Conservation (phyloP, 1,140 invertebrate species). For the Melanaphis sacchari region DNA sequence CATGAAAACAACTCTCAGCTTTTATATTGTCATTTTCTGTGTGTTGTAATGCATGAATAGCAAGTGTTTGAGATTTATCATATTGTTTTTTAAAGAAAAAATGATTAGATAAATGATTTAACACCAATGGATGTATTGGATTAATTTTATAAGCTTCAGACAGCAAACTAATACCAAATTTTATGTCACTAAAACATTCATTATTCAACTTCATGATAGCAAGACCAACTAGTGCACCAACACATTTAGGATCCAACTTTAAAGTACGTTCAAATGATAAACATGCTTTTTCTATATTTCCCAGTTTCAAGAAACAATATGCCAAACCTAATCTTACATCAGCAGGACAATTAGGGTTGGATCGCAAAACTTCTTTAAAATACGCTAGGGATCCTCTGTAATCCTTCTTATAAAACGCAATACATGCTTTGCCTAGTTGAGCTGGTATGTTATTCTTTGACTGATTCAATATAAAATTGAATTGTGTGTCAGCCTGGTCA, state of each 20-base stretch:
- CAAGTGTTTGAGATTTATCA: slow-evolving; percentile 93
- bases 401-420: slow-evolving; percentile 87
- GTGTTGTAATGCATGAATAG: slow-evolving; percentile 96
- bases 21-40: slow-evolving; percentile 99
- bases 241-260: slow-evolving; percentile 90
- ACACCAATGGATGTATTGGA: slow-evolving; percentile 98
- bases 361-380: slow-evolving; percentile 96
- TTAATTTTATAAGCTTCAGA: slow-evolving; percentile 98
- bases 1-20: slow-evolving; percentile 97
- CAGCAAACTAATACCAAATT: slow-evolving; percentile 93
- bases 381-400: slow-evolving; percentile 94
- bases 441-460: slow-evolving; percentile 94
- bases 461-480: slow-evolving; percentile 90
- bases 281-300: slow-evolving; percentile 94
- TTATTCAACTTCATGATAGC: slow-evolving; percentile 94
- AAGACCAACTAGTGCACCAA: slow-evolving; percentile 93
- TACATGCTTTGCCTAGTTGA: slow-evolving; percentile 67
- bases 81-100: slow-evolving; percentile 99
- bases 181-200: slow-evolving; percentile 90
- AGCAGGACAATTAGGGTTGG: slow-evolving; percentile 96
- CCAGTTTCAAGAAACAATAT: slow-evolving; percentile 96
- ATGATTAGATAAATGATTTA: slow-evolving; percentile 99
- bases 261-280: slow-evolving; percentile 95
- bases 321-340: slow-evolving; percentile 97
- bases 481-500: too few species aligned